Evolutionary conservation across 2,113 vertebrate genomes (phyloP).

Genomic region (Eudyptes chrysolophus): DNA sequence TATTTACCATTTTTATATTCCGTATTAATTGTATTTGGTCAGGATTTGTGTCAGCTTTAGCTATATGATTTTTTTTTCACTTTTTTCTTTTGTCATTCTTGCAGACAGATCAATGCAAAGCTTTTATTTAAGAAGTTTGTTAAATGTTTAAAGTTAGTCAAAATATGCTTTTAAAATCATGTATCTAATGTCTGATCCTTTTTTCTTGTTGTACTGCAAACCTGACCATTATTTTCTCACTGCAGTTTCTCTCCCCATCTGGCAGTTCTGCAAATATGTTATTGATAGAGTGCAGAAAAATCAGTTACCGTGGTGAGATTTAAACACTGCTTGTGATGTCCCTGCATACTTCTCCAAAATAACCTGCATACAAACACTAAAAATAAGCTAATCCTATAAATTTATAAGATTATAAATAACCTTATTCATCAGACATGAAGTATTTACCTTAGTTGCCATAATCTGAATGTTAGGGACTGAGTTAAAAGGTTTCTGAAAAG

Average conservation of each 20-base stretch:
- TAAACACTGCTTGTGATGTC: slow-evolving; percentile 48
- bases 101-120: slow-evolving; percentile 38
- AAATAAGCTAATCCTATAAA: slow-evolving; percentile 45
- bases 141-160: slow-evolving; percentile 49
- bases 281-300: slow-evolving; percentile 63
- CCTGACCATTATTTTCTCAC: slow-evolving; percentile 53
- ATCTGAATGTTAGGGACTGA: not conserved
- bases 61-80: not conserved
- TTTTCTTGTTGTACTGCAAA: slow-evolving; percentile 48
- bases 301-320: slow-evolving; percentile 59
- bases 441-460: slow-evolving; percentile 15
- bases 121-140: slow-evolving; percentile 58
- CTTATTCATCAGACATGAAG: not conserved
- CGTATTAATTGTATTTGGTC: slow-evolving; percentile 69
- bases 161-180: slow-evolving; percentile 53
- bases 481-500: not conserved
- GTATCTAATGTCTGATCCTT: slow-evolving; percentile 42
- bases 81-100: slow-evolving; percentile 41
- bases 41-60: slow-evolving; percentile 53
- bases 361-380: slow-evolving; percentile 14
- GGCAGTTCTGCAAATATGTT: slow-evolving; percentile 63
- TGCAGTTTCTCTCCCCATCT: slow-evolving; percentile 62
- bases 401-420: not conserved
- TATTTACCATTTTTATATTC: slow-evolving; percentile 66
- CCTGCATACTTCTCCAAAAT: slow-evolving; percentile 3